These are phyloP conservation scores for Trichonephila clavipes DNA, from an alignment of 1,140 invertebrate species.

Conservation along the genomic window DNA sequence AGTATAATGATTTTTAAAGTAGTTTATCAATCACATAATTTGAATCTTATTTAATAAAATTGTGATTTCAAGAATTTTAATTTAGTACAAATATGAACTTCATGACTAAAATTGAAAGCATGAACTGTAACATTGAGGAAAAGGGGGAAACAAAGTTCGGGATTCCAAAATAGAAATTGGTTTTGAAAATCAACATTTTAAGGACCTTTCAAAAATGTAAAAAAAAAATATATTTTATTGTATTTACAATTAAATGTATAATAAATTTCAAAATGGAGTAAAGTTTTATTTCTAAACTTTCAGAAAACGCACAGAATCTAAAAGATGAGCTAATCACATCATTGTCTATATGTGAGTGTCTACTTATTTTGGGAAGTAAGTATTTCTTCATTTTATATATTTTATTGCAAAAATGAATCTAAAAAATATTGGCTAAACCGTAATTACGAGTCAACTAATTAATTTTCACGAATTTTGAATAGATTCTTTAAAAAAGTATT, in stretches of 20 bases:
- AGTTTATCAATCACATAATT: neutral
- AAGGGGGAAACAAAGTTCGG: too few species aligned
- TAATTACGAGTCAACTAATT: too few species aligned
- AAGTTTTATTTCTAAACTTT: neutral
- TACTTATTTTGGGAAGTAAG: neutral
- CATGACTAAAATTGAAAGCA: neutral
- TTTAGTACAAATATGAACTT: neutral
- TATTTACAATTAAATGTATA: too few species aligned
- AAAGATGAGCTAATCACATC: neutral
- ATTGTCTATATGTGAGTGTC: neutral
- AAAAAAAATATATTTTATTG: too few species aligned
- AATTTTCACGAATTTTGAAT: too few species aligned
- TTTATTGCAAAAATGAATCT: neutral
- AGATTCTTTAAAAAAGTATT: neutral
- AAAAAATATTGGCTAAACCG: neutral
- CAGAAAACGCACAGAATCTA: constrained; percentile 32
- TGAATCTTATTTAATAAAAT: neutral
- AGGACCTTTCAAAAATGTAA: too few species aligned
- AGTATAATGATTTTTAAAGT: neutral
- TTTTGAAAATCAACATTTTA: too few species aligned
- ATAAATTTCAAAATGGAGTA: neutral
- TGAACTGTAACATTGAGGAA: too few species aligned
- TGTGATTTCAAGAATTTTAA: too few species aligned
- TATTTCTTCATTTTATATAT: neutral
- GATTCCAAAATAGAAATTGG: too few species aligned